These are phyloP conservation scores for Halyomorpha halys DNA, from an alignment of 1,140 invertebrate species.

Conservation along the genomic window DNA sequence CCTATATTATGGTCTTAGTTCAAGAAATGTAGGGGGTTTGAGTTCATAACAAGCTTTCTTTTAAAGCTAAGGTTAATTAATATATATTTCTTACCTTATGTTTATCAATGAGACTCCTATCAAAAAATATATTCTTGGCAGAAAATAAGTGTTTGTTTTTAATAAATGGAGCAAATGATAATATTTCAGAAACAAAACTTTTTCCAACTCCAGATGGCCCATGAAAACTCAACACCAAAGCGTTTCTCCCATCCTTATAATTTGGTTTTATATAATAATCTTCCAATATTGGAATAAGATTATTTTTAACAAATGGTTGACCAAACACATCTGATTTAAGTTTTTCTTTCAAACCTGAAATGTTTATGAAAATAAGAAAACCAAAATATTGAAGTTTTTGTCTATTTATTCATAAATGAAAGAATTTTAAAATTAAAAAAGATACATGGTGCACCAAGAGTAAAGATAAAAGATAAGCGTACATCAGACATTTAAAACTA, in stretches of 20 bases:
- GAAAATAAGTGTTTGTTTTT: conserved; percentile 2
- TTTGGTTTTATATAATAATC: too few species aligned
- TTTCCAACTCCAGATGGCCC: conserved; percentile 1
- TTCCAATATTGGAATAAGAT: too few species aligned
- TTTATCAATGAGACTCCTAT: neutral
- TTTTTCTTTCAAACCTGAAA: too few species aligned
- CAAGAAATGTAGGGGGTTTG: neutral
- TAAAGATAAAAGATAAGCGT: too few species aligned
- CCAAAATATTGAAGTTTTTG: too few species aligned
- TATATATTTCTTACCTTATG: neutral
- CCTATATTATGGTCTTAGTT: neutral
- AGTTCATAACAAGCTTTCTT: neutral
- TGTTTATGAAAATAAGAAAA: too few species aligned
- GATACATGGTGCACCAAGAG: too few species aligned
- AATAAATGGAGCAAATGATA: neutral
- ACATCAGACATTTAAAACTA: too few species aligned
- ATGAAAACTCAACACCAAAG: neutral
- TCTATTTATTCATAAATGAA: too few species aligned
- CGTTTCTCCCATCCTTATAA: neutral
- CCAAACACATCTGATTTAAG: too few species aligned
- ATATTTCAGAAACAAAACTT: neutral
- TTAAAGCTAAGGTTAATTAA: neutral
- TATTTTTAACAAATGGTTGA: too few species aligned
- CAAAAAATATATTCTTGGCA: neutral
- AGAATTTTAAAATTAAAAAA: too few species aligned